Conservation (phyloP, 1,140 invertebrate genomes). For the Drosophila elegans region DNA sequence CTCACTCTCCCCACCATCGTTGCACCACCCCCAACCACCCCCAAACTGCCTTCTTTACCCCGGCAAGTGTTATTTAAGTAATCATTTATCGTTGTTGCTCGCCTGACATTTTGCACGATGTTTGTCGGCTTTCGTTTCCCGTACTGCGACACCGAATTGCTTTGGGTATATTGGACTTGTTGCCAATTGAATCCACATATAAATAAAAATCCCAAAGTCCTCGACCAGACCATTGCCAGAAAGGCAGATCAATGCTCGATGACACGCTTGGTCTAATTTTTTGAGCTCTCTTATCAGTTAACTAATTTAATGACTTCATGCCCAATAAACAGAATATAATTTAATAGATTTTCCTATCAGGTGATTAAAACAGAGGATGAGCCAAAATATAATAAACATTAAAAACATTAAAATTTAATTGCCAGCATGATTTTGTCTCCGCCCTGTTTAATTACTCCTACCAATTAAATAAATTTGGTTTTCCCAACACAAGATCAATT, state of each 20-base stretch:
- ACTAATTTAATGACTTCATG: background rate
- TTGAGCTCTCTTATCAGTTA: background rate
- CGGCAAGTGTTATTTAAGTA: conserved; percentile 53
- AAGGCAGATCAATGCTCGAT: background rate
- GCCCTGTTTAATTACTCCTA: too few relatives aligned
- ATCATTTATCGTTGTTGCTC: conserved; percentile 59
- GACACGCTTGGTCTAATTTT: background rate
- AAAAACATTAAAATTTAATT: too few relatives aligned
- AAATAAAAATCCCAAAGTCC: conserved; percentile 5
- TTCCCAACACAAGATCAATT: too few relatives aligned
- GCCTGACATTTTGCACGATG: conserved; percentile 50
- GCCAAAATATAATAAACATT: background rate
- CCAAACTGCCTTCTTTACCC: background rate
- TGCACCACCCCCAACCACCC: conserved; percentile 4
- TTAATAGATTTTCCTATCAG: background rate
- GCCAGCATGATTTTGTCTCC: too few relatives aligned
- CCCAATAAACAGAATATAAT: background rate
- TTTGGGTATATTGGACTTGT: conserved; percentile 7
- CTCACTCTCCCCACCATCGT: conserved; percentile 9
- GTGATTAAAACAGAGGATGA: too few relatives aligned
- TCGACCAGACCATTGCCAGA: too few relatives aligned
- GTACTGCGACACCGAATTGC: background rate
- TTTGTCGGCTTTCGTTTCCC: conserved; percentile 34
- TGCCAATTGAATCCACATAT: background rate
- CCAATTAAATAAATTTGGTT: too few relatives aligned